A percentile compares a stretch with the other conserved stretches of the same genome.
These are phyloP conservation scores for Ochotona princeps DNA, from an alignment of 2,113 vertebrate genomes.

Conservation along the genomic window DNA sequence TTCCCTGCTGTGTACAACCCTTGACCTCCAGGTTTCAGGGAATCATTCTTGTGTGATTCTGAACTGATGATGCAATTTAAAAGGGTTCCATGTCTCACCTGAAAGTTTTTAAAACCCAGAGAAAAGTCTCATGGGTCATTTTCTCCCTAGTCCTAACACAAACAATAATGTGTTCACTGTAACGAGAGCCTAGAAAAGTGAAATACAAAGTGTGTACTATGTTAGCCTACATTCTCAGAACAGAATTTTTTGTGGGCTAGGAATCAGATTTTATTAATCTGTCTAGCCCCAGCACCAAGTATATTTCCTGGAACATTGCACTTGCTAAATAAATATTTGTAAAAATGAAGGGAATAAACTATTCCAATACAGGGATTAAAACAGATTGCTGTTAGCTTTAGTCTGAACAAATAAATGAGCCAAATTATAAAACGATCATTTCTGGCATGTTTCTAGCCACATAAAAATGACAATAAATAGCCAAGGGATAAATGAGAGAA, in stretches of 20 bases:
- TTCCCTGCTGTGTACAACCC: constrained; percentile 96
- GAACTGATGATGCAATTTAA: constrained; percentile 97
- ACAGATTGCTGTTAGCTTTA: neutral
- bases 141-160: neutral
- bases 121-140: too few relatives aligned
- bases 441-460: neutral
- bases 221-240: neutral
- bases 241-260: neutral
- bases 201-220: neutral
- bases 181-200: neutral
- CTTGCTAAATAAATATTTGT: neutral
- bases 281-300: neutral
- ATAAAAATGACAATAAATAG: neutral
- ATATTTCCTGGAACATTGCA: neutral
- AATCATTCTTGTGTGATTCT: constrained; percentile 95
- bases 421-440: constrained; percentile 7
- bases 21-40: constrained; percentile 98
- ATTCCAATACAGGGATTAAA: neutral
- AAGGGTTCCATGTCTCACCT: constrained; percentile 98
- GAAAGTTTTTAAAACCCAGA: constrained; percentile 37
- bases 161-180: neutral
- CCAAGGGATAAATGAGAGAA: neutral
- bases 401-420: neutral
- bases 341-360: neutral
- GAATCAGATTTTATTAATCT: neutral